phyloP scores from a whole-genome alignment of 2,888 invertebrate species.

The Dinocampus coccinellae region DNA sequence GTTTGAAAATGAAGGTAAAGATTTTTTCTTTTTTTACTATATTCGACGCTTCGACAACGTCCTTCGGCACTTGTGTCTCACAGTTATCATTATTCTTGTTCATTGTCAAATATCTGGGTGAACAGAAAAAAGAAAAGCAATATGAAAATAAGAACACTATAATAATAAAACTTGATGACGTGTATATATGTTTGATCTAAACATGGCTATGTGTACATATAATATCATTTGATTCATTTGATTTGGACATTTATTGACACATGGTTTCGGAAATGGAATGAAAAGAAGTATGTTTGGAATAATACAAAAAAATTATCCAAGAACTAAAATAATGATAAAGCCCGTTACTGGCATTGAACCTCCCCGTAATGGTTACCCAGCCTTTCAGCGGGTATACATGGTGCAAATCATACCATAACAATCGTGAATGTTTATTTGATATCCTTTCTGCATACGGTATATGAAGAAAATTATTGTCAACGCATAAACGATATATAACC shows the following conservation, averaged over 20 bases:
- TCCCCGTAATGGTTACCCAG: conserved; percentile 45
- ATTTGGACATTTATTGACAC: not conserved
- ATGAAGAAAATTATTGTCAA: conserved; percentile 13
- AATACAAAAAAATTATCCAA: conserved; percentile 11
- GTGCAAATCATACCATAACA: conserved; percentile 46
- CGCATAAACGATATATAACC: conserved; percentile 14
- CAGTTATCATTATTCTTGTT: not conserved
- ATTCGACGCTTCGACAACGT: not conserved
- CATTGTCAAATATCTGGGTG: not conserved
- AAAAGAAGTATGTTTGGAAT: conserved; percentile 2
- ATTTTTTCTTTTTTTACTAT: not conserved
- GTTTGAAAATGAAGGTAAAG: not conserved
- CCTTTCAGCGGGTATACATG: conserved; percentile 48
- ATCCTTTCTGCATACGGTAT: not conserved
- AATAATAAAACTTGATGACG: no score
- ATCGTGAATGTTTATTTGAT: conserved; percentile 34
- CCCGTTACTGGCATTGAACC: conserved; percentile 39
- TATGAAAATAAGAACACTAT: not conserved
- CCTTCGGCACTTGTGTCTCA: not conserved
- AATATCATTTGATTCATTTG: not conserved
- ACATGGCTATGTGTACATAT: no score
- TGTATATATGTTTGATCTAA: no score
- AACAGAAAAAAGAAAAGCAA: not conserved
- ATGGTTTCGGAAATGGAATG: not conserved
- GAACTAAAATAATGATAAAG: no score